Percentiles rank a stretch among this genome's conserved stretches.
Evolutionary conservation across 2,113 vertebrate species (phyloP).

Genomic region (Nymphicus hollandicus): DNA sequence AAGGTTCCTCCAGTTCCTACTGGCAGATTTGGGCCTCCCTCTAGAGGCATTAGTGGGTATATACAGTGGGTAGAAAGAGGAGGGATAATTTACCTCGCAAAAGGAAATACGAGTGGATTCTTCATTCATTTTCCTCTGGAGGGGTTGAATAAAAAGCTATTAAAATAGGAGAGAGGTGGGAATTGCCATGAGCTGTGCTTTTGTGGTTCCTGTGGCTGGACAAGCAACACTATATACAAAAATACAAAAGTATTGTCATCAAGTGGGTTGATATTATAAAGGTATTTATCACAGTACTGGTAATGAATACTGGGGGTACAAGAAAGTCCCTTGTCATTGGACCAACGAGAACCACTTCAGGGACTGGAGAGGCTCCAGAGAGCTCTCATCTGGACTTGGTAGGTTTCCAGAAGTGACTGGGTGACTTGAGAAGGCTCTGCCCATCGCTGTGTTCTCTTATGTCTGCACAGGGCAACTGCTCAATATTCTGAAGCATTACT

Average conservation of each 20-base stretch:
- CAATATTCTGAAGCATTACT: neutral
- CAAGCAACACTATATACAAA: neutral
- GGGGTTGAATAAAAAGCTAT: neutral
- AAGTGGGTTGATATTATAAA: neutral
- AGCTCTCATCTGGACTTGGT: neutral
- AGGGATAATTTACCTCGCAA: accelerated
- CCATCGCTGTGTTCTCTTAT: neutral
- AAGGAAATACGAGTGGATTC: neutral
- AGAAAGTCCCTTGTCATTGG: neutral
- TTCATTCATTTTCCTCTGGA: neutral
- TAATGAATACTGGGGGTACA: neutral
- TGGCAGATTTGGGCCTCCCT: conserved; percentile 7
- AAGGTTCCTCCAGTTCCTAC: neutral
- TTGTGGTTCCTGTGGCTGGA: neutral
- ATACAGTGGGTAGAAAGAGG: neutral
- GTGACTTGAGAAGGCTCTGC: neutral
- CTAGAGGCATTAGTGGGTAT: conserved; percentile 16
- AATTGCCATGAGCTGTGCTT: neutral
- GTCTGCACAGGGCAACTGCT: neutral
- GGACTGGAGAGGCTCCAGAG: neutral
- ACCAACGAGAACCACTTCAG: neutral
- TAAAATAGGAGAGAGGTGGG: neutral
- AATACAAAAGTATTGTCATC: neutral
- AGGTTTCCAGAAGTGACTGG: neutral
- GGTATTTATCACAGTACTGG: neutral